A percentile compares a stretch with the other conserved stretches of the same genome.
Evolutionary conservation across 2,888 invertebrate genomes (phyloP).

Genomic region (Lithophane socia): DNA sequence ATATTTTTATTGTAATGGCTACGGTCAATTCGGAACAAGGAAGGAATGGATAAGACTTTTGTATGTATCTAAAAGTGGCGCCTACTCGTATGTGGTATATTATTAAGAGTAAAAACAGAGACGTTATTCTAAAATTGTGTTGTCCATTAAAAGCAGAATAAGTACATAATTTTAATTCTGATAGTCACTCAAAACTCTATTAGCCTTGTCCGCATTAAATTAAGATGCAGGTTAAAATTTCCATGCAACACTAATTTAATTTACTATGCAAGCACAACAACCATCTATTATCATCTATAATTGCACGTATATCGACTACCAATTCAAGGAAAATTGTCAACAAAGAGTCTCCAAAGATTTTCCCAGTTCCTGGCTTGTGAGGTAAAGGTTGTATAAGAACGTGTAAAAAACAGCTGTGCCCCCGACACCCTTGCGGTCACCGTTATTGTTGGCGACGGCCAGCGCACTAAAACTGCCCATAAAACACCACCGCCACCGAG

Average conservation of each 20-base stretch:
- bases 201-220: background rate
- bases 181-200: background rate
- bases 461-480: constrained; percentile 84
- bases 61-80: background rate
- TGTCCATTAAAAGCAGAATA: background rate
- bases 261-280: background rate
- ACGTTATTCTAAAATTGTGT: background rate
- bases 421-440: constrained; percentile 86
- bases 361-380: constrained; percentile 71
- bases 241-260: background rate
- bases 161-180: too few species aligned
- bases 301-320: too few species aligned
- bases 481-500: constrained; percentile 75
- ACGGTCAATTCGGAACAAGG: constrained; percentile 78
- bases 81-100: background rate
- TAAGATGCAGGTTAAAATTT: background rate
- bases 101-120: background rate
- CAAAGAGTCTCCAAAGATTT: constrained; percentile 66
- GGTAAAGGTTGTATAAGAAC: constrained; percentile 83
- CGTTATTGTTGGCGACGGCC: constrained; percentile 81
- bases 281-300: background rate
- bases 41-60: constrained; percentile 66
- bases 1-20: constrained; percentile 92
- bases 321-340: background rate
- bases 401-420: constrained; percentile 92